Evolutionary conservation across 2,888 invertebrate species (phyloP).

Genomic region (Pyrocoelia pectoralis): DNA sequence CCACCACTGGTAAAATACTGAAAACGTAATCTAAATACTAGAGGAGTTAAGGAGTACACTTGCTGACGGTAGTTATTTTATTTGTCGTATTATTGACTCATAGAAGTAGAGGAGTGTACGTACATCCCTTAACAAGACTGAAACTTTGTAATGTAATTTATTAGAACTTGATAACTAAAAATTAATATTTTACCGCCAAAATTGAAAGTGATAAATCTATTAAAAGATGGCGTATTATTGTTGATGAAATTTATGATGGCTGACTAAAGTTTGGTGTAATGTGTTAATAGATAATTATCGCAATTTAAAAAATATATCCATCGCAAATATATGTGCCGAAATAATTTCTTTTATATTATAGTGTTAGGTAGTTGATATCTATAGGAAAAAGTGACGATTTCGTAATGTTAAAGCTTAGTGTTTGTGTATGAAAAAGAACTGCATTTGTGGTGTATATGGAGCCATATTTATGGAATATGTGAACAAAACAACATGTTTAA

Average conservation of each 20-base stretch:
- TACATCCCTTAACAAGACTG: no score
- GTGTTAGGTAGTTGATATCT: slow-evolving; percentile 3
- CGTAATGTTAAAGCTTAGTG: slow-evolving; percentile 29
- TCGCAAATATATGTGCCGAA: slow-evolving; percentile 12
- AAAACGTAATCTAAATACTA: no score
- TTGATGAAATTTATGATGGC: slow-evolving; percentile 73
- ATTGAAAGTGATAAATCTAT: neutral
- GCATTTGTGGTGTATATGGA: slow-evolving; percentile 58
- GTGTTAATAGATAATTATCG: slow-evolving; percentile 59
- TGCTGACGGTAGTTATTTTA: no score
- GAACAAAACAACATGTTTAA: slow-evolving; percentile 42
- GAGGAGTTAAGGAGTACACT: no score
- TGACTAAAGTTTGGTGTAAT: slow-evolving; percentile 73
- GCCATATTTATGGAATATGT: slow-evolving; percentile 69
- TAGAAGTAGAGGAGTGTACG: no score
- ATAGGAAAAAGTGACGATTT: slow-evolving; percentile 18
- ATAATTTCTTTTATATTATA: slow-evolving; percentile 9
- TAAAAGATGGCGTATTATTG: slow-evolving; percentile 72
- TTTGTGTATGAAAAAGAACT: slow-evolving; percentile 35
- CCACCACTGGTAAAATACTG: no score
- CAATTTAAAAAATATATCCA: slow-evolving; percentile 41
- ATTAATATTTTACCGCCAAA: slow-evolving; percentile 22
- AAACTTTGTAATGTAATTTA: no score
- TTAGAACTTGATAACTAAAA: no score
- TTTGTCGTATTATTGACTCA: no score